Evolutionary conservation across 2,888 invertebrate species (phyloP).

Genomic region (Eupeodes latifasciatus): DNA sequence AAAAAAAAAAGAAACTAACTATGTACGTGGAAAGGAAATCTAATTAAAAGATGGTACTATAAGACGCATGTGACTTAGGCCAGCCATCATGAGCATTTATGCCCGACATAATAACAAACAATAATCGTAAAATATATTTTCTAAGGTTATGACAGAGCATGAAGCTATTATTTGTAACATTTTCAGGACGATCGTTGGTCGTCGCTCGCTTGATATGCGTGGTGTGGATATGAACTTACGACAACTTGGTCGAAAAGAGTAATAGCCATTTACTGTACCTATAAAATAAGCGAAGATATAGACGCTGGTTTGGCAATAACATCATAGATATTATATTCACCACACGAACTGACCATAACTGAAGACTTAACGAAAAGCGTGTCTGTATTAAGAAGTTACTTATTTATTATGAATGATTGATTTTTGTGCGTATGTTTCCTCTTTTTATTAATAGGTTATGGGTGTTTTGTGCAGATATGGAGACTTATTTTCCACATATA

Average conservation of each 20-base stretch:
- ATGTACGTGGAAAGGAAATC: slow-evolving; percentile 73
- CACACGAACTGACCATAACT: slow-evolving; percentile 54
- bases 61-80: slow-evolving; percentile 66
- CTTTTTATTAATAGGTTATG: background rate
- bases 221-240: slow-evolving; percentile 43
- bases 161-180: slow-evolving; percentile 52
- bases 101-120: slow-evolving; percentile 71
- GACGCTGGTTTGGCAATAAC: slow-evolving; percentile 15
- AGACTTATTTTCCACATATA: background rate
- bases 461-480: background rate
- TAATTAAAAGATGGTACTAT: slow-evolving; percentile 75
- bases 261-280: slow-evolving; percentile 27
- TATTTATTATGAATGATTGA: slow-evolving; percentile 71
- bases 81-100: slow-evolving; percentile 70
- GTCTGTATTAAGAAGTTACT: slow-evolving; percentile 70
- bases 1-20: background rate
- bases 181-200: slow-evolving; percentile 37
- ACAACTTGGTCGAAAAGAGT: slow-evolving; percentile 13
- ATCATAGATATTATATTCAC: slow-evolving; percentile 25
- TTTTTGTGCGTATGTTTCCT: background rate
- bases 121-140: slow-evolving; percentile 75
- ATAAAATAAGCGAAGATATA: slow-evolving; percentile 40
- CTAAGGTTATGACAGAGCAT: slow-evolving; percentile 55
- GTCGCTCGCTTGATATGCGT: background rate
- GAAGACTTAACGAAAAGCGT: slow-evolving; percentile 34